Evolutionary conservation across 2,888 invertebrate species (phyloP).

Genomic region (Melinaea menophilus): DNA sequence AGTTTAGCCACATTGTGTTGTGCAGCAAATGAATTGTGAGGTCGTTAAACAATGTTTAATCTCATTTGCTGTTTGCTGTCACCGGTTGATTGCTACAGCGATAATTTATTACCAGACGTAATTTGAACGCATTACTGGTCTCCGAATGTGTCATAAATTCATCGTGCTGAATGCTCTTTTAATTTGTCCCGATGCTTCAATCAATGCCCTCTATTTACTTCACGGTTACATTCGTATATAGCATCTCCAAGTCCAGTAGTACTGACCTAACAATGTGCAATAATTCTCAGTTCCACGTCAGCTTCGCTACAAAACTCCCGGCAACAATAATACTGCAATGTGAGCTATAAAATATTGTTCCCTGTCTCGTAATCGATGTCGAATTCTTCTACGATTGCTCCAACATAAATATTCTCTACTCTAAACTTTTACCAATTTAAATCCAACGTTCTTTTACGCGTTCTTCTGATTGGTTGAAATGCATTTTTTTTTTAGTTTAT

Average conservation of each 20-base stretch:
- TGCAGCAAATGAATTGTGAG: constrained; percentile 67
- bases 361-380: constrained; percentile 6
- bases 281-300: constrained; percentile 1
- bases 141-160: constrained; percentile 46
- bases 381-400: constrained; percentile 7
- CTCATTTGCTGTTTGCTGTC: constrained; percentile 62
- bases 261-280: constrained; percentile 6
- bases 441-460: constrained; percentile 15
- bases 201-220: constrained; percentile 13
- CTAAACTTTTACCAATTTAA: constrained; percentile 16
- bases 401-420: constrained; percentile 12
- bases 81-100: constrained; percentile 43
- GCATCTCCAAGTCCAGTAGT: background rate
- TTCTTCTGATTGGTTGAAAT: constrained; percentile 28
- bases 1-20: constrained; percentile 59
- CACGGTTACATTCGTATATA: background rate
- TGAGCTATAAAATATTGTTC: constrained; percentile 10
- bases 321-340: constrained; percentile 7
- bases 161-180: constrained; percentile 36
- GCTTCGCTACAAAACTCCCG: background rate
- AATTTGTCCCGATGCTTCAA: constrained; percentile 29
- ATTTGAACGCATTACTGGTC: constrained; percentile 43
- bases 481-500: constrained; percentile 6
- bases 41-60: constrained; percentile 75
- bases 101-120: constrained; percentile 52